Conservation (phyloP, 2,113 vertebrate genomes). For the Silurus meridionalis region DNA sequence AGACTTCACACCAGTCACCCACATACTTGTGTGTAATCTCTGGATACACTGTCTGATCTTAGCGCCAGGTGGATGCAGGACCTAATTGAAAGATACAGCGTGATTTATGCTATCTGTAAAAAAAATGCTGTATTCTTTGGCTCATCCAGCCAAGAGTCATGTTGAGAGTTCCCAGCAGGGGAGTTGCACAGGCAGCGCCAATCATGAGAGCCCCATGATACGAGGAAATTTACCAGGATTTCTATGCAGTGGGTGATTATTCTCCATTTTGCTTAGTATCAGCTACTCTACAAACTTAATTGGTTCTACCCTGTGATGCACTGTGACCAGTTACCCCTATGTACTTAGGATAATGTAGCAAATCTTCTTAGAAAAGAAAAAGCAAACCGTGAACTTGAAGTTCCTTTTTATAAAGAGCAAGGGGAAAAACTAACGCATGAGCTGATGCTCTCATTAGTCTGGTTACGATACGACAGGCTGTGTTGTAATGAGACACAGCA, state of each 20-base stretch:
- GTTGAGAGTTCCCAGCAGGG: conserved; percentile 35
- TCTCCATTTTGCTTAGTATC: conserved; percentile 27
- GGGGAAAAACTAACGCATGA: neutral
- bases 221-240: conserved; percentile 27
- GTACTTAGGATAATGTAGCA: conserved; percentile 10
- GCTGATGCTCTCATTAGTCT: conserved; percentile 34
- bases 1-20: conserved; percentile 15
- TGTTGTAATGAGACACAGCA: conserved; percentile 32
- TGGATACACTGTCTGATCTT: conserved; percentile 21
- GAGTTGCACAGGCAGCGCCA: conserved; percentile 7
- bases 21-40: conserved; percentile 25
- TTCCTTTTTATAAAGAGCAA: neutral
- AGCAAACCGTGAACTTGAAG: conserved; percentile 18
- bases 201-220: conserved; percentile 30
- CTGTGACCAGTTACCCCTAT: conserved; percentile 9
- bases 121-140: neutral
- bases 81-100: conserved; percentile 28
- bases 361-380: neutral
- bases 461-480: conserved; percentile 25
- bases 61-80: conserved; percentile 9
- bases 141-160: conserved; percentile 25
- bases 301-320: conserved; percentile 28
- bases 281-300: conserved; percentile 17
- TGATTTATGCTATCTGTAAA: conserved; percentile 36
- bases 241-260: conserved; percentile 16